Evolutionary conservation across 1,140 invertebrate genomes (phyloP).

Genomic region (Hirudo medicinalis): DNA sequence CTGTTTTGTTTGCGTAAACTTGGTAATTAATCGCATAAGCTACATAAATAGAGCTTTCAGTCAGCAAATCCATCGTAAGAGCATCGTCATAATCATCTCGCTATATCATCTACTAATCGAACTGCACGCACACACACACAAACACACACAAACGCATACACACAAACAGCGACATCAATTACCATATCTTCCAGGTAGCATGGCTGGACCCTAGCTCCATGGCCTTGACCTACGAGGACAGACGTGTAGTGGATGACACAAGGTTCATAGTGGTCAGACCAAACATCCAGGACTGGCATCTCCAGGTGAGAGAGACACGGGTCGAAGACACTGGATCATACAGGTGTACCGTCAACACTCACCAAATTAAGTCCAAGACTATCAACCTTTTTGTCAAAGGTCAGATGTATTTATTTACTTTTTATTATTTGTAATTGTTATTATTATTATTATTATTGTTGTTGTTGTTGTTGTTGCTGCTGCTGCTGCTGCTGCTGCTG

Average conservation of each 20-base stretch:
- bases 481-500: background rate
- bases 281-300: conserved; percentile 34
- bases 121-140: too few relatives aligned
- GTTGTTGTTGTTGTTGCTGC: background rate
- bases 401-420: conserved; percentile 19
- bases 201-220: conserved; percentile 31
- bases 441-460: background rate
- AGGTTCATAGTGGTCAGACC: conserved; percentile 34
- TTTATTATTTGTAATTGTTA: too few relatives aligned
- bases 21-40: background rate
- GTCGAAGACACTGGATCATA: conserved; percentile 31
- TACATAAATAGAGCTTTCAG: too few relatives aligned
- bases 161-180: too few relatives aligned
- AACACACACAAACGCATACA: too few relatives aligned
- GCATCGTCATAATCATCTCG: background rate
- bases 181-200: conserved; percentile 29
- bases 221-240: conserved; percentile 29
- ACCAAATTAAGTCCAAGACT: conserved; percentile 35
- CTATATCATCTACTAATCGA: too few relatives aligned
- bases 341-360: conserved; percentile 35
- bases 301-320: conserved; percentile 29
- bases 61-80: too few relatives aligned
- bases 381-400: conserved; percentile 37
- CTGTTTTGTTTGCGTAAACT: background rate
- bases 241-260: conserved; percentile 32